These are phyloP conservation scores for Phyllostomus discolor DNA, from an alignment of 2,113 vertebrate species.

Conservation along the genomic window DNA sequence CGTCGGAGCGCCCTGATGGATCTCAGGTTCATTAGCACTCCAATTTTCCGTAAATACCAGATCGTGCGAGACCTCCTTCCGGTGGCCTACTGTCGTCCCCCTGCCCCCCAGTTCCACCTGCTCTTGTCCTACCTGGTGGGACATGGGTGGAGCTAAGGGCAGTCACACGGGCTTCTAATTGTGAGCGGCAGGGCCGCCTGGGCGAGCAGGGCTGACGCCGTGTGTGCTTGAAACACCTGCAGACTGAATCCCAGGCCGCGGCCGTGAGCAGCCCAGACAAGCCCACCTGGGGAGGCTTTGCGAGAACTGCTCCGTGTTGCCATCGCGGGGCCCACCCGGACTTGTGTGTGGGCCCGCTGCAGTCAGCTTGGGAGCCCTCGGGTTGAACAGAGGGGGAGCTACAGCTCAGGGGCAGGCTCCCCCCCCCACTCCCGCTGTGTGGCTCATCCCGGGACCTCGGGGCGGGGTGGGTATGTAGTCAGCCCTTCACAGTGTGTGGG, in stretches of 20 bases:
- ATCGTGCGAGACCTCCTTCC: background rate
- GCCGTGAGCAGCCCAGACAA: background rate
- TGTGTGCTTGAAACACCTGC: background rate
- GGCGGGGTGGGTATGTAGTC: background rate
- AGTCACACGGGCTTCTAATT: constrained; percentile 15
- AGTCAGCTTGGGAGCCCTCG: background rate
- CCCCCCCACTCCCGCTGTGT: no score
- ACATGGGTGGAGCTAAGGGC: background rate
- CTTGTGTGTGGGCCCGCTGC: background rate
- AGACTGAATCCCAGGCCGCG: background rate
- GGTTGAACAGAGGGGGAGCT: background rate
- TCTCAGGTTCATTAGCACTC: constrained; percentile 70
- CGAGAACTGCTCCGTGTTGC: background rate
- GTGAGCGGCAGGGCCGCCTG: rapidly evolving
- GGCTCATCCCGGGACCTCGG: background rate
- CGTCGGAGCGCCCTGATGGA: constrained; percentile 66
- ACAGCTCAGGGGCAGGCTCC: background rate
- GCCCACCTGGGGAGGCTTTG: background rate
- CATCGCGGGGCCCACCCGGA: no score
- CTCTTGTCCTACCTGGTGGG: background rate
- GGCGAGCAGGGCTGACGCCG: background rate
- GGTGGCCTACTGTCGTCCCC: background rate
- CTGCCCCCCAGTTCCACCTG: background rate
- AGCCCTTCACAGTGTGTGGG: background rate
- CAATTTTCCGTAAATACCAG: constrained; percentile 69